These are phyloP conservation scores for Temnothorax ravouxi DNA, from an alignment of 2,888 invertebrate species.

Conservation along the genomic window DNA sequence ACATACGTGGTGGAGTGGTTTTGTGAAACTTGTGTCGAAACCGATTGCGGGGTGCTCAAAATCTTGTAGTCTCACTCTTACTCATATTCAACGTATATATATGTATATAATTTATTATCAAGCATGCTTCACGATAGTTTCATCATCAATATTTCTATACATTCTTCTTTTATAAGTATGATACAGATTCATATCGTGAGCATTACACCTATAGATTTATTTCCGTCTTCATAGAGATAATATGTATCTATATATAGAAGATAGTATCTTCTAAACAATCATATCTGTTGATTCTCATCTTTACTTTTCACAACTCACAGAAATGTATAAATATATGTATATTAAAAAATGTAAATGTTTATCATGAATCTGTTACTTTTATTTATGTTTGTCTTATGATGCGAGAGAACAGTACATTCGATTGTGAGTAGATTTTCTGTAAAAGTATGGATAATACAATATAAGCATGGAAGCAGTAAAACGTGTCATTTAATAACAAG, in stretches of 20 bases:
- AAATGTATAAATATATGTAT: not conserved
- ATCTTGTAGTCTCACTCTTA: constrained; percentile 56
- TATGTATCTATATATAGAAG: not conserved
- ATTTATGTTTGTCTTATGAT: not conserved
- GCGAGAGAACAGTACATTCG: not conserved
- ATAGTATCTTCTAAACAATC: not conserved
- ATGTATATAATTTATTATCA: constrained; percentile 16
- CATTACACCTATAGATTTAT: not conserved
- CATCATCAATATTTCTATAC: not conserved
- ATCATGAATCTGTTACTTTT: not conserved
- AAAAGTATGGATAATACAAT: not conserved
- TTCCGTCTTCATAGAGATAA: not conserved
- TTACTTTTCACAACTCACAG: not conserved
- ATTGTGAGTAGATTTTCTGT: not conserved
- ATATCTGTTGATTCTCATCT: not conserved
- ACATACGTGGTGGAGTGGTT: not conserved
- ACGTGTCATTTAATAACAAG: constrained; percentile 21
- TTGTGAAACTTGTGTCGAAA: constrained; percentile 15
- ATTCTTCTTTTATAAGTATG: not conserved
- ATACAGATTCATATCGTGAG: not conserved
- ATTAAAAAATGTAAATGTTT: constrained; percentile 3
- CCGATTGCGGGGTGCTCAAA: constrained; percentile 53
- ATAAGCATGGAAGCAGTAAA: not conserved
- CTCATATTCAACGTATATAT: constrained; percentile 30
- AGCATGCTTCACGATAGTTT: not conserved